Conservation (phyloP, 2,888 invertebrate species). For the Lasiommata megera region DNA sequence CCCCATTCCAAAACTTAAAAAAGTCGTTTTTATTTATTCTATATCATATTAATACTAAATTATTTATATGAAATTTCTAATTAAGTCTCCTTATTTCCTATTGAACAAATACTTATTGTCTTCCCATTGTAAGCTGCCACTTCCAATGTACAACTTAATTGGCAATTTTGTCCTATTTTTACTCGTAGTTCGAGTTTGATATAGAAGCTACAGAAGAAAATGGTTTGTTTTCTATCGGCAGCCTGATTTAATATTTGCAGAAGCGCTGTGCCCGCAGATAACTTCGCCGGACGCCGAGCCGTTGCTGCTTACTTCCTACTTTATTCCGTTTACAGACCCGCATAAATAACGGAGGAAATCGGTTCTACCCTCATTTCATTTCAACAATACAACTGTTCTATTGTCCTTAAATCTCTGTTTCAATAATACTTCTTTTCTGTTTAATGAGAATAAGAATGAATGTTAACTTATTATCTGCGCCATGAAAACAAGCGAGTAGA, state of each 20-base stretch:
- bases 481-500: background rate
- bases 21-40: no score
- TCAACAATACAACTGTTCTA: constrained; percentile 48
- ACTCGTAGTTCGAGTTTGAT: constrained; percentile 19
- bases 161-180: background rate
- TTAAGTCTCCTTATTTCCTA: background rate
- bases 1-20: no score
- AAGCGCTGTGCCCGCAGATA: constrained; percentile 68
- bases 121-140: background rate
- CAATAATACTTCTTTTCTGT: constrained; percentile 36
- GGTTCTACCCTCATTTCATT: constrained; percentile 40
- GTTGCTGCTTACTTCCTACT: constrained; percentile 60
- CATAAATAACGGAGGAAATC: constrained; percentile 64
- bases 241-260: constrained; percentile 64
- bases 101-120: background rate
- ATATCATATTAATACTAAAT: no score
- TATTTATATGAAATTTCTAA: no score
- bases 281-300: constrained; percentile 52
- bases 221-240: constrained; percentile 43
- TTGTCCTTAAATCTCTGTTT: constrained; percentile 39
- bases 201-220: constrained; percentile 16
- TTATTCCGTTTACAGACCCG: constrained; percentile 71
- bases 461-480: background rate
- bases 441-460: constrained; percentile 42
- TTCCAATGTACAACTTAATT: background rate